Conservation (phyloP, 2,888 invertebrate species). For the Lymantria dispar region DNA sequence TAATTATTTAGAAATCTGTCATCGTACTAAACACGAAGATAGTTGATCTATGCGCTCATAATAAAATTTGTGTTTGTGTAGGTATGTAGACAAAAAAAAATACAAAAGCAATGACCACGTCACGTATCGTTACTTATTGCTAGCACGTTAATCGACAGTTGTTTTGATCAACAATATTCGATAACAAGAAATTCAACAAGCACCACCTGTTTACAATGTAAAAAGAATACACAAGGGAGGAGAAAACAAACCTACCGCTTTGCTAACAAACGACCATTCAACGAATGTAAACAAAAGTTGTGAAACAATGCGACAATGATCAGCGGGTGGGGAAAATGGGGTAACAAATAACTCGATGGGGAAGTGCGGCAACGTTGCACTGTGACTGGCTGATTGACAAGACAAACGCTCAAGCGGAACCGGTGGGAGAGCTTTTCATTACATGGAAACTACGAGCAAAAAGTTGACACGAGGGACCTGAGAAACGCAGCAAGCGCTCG, state of each 20-base stretch:
- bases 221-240: constrained; percentile 51
- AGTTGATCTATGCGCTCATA: too few relatives aligned
- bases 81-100: constrained; percentile 32
- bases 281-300: constrained; percentile 72
- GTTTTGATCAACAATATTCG: constrained; percentile 51
- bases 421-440: constrained; percentile 66
- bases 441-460: constrained; percentile 59
- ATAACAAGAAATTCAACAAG: constrained; percentile 54
- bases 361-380: constrained; percentile 56
- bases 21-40: too few relatives aligned
- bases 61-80: constrained; percentile 10
- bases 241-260: constrained; percentile 60
- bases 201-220: constrained; percentile 53
- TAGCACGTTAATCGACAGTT: constrained; percentile 40
- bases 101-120: constrained; percentile 37
- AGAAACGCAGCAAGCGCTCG: constrained; percentile 32
- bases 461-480: constrained; percentile 47
- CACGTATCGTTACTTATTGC: constrained; percentile 35
- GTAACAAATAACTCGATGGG: constrained; percentile 72
- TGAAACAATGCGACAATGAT: constrained; percentile 73
- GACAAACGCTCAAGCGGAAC: constrained; percentile 66
- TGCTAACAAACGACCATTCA: constrained; percentile 67
- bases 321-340: constrained; percentile 67
- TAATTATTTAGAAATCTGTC: too few relatives aligned
- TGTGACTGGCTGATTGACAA: constrained; percentile 68